Conservation (phyloP, 2,113 vertebrate species). For the Orthonyx spaldingii region DNA sequence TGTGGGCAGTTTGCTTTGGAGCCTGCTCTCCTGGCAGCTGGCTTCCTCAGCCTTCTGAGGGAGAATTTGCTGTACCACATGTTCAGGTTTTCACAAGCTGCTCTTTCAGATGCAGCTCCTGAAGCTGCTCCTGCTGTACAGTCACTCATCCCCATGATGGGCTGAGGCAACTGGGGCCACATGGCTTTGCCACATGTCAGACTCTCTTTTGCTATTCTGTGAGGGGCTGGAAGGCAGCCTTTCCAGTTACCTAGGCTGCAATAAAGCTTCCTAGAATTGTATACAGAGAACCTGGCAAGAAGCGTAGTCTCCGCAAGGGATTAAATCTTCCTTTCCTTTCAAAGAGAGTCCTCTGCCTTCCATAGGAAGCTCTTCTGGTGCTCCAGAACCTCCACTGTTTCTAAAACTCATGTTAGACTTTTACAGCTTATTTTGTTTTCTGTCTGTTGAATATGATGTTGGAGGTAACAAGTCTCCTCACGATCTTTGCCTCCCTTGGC, state of each 20-base stretch:
- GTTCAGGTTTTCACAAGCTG: background rate
- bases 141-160: background rate
- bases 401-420: background rate
- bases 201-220: background rate
- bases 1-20: background rate
- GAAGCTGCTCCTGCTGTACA: background rate
- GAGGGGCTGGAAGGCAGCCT: background rate
- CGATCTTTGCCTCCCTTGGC: background rate
- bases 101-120: background rate
- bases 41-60: background rate
- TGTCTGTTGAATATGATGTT: background rate
- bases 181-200: background rate
- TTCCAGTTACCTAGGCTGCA: background rate
- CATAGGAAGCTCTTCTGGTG: background rate
- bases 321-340: background rate
- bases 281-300: background rate
- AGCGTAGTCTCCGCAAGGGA: background rate
- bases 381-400: background rate
- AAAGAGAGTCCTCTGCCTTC: background rate
- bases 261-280: background rate
- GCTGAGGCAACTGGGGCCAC: background rate
- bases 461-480: background rate
- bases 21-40: background rate
- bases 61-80: accelerated
- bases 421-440: background rate